phyloP scores from a whole-genome alignment of 2,113 vertebrate genomes.

The Noturus placidus region DNA sequence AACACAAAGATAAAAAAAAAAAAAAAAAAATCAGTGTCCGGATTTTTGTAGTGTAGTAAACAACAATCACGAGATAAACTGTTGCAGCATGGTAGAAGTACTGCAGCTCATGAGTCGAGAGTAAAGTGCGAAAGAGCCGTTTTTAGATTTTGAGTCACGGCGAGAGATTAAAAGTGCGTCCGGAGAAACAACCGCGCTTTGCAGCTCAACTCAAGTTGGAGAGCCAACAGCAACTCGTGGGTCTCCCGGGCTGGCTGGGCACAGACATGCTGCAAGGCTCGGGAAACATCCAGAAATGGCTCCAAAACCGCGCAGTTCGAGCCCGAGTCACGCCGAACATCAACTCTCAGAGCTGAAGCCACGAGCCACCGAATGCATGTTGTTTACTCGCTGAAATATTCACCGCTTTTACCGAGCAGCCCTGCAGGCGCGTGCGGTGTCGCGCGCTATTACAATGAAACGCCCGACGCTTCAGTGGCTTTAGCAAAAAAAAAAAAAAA shows the following conservation, averaged over 20 bases:
- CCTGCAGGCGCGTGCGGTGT: slow-evolving; percentile 35
- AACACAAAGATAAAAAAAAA: background rate
- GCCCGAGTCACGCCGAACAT: slow-evolving; percentile 55
- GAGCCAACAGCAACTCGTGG: slow-evolving; percentile 27
- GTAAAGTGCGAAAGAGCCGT: slow-evolving; percentile 22
- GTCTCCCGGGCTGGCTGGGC: slow-evolving; percentile 28
- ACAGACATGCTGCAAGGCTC: slow-evolving; percentile 46
- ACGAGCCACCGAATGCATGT: slow-evolving; percentile 50
- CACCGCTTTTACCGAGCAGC: slow-evolving; percentile 52
- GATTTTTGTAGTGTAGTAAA: too few species aligned
- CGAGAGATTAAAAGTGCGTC: background rate
- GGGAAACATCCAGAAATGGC: slow-evolving; percentile 59
- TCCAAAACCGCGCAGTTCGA: slow-evolving; percentile 54
- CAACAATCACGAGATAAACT: background rate
- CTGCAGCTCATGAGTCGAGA: background rate
- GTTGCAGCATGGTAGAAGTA: background rate
- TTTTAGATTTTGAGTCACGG: slow-evolving; percentile 26
- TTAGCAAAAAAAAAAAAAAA: slow-evolving; percentile 44
- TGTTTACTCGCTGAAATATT: slow-evolving; percentile 45
- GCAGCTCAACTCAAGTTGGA: slow-evolving; percentile 28
- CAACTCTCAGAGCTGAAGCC: slow-evolving; percentile 45
- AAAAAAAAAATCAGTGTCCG: background rate
- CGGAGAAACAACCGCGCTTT: slow-evolving; percentile 7
- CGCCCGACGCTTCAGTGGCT: slow-evolving; percentile 54
- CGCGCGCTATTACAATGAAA: slow-evolving; percentile 62